phyloP scores from a whole-genome alignment of 2,888 invertebrate genomes.

The Acanthosepion lycidas region DNA sequence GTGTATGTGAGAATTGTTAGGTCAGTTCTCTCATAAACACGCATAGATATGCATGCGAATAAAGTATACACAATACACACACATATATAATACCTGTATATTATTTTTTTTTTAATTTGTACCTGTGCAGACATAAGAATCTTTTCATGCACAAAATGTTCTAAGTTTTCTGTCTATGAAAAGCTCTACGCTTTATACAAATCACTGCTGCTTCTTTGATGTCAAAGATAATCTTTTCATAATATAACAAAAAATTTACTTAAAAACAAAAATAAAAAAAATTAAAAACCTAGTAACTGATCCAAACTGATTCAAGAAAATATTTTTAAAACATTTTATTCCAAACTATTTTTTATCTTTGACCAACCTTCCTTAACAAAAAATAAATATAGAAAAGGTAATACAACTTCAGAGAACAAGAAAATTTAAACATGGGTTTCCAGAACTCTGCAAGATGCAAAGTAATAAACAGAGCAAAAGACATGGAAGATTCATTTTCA shows the following conservation, averaged over 20 bases:
- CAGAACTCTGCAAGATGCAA: background rate
- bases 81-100: background rate
- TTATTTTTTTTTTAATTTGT: background rate
- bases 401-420: background rate
- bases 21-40: background rate
- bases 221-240: conserved; percentile 6
- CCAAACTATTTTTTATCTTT: background rate
- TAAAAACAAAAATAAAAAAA: background rate
- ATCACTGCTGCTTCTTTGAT: background rate
- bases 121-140: background rate
- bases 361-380: background rate
- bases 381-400: background rate
- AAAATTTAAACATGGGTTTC: background rate
- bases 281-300: background rate
- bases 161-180: background rate
- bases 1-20: background rate
- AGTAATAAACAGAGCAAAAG: background rate
- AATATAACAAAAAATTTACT: no score
- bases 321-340: background rate
- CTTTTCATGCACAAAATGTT: conserved; percentile 20
- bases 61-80: background rate
- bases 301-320: background rate
- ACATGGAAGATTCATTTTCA: background rate
- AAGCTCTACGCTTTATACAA: background rate
- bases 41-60: no score